phyloP scores from a whole-genome alignment of 1,140 invertebrate genomes.

The Caenorhabditis brenneri region DNA sequence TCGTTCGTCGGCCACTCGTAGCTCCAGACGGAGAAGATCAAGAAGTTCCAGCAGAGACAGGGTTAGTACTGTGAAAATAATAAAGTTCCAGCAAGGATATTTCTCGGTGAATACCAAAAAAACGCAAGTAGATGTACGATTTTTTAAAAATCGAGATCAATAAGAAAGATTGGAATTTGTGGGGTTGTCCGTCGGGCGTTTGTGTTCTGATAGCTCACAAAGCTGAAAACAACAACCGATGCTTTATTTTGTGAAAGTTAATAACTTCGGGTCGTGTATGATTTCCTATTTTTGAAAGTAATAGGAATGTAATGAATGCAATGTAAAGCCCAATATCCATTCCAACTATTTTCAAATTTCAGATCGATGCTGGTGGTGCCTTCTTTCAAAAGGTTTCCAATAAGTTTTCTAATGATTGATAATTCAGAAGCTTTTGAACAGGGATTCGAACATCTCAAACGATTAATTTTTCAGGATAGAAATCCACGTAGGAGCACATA shows the following conservation, averaged over 20 bases:
- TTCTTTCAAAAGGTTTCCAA: not conserved
- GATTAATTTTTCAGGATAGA: not conserved
- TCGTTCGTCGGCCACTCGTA: not conserved
- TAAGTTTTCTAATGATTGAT: not conserved
- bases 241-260: too few species aligned
- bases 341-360: not conserved
- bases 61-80: not conserved
- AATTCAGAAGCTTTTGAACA: not conserved
- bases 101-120: not conserved
- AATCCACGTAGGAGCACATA: not conserved
- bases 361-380: not conserved
- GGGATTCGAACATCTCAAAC: not conserved
- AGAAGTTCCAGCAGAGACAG: slow-evolving; percentile 26
- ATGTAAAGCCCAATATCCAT: not conserved
- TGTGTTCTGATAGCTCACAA: too few species aligned
- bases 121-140: too few species aligned
- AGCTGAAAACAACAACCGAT: too few species aligned
- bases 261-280: too few species aligned
- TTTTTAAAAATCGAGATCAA: too few species aligned
- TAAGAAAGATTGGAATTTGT: too few species aligned
- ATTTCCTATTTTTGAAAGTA: too few species aligned
- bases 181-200: too few species aligned
- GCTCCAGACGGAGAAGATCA: not conserved
- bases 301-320: too few species aligned
- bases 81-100: too few species aligned